Evolutionary conservation across 2,888 invertebrate genomes (phyloP).

Genomic region (Rotaria magnacalcarata): DNA sequence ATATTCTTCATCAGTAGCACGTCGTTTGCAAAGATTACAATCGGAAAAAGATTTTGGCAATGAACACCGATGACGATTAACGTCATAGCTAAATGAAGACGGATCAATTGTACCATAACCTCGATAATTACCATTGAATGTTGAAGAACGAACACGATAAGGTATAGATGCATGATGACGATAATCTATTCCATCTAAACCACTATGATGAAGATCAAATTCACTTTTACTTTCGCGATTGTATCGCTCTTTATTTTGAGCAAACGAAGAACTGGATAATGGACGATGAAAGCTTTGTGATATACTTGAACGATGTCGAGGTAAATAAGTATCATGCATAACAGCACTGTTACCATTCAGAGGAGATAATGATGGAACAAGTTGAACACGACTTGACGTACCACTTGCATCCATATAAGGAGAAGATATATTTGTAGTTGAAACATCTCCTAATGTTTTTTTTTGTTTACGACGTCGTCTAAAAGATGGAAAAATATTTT

Average conservation of each 20-base stretch:
- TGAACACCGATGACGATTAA: background rate
- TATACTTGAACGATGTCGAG: background rate
- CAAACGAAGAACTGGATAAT: background rate
- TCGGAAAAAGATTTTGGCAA: conserved; percentile 32
- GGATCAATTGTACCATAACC: background rate
- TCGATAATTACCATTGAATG: background rate
- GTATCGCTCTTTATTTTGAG: background rate
- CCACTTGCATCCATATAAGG: background rate
- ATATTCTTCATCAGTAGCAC: background rate
- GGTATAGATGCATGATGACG: background rate
- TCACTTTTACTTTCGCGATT: background rate
- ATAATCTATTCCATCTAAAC: background rate
- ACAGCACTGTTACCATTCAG: background rate
- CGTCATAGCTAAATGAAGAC: background rate
- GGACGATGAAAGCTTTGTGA: background rate
- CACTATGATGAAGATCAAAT: background rate
- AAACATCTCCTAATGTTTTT: background rate
- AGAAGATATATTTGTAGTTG: background rate
- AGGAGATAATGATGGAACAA: background rate
- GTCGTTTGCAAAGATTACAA: conserved; percentile 26
- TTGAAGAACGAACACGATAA: background rate
- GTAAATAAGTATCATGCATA: background rate
- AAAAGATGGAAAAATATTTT: background rate
- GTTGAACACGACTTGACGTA: background rate
- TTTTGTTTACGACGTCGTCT: conserved; percentile 9